These are phyloP conservation scores for Choristoneura fumiferana DNA, from an alignment of 1,140 invertebrate species.

Conservation along the genomic window DNA sequence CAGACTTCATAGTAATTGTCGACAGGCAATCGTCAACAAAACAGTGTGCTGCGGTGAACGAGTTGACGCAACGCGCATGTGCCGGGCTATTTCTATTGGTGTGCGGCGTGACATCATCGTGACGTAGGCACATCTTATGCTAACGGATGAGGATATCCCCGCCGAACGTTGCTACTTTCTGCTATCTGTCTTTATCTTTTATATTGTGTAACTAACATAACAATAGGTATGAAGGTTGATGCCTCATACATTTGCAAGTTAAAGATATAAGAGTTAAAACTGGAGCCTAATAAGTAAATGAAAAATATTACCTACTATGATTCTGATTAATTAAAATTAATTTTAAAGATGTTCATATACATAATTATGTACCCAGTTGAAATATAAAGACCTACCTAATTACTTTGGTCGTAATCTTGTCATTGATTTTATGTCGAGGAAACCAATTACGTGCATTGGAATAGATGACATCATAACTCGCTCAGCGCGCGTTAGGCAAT, in stretches of 20 bases:
- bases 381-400: not conserved
- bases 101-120: constrained; percentile 69
- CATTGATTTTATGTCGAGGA: not conserved
- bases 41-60: constrained; percentile 39
- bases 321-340: too few species aligned
- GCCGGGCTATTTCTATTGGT: constrained; percentile 62
- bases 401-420: not conserved
- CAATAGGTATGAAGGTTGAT: not conserved
- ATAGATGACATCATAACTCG: too few species aligned
- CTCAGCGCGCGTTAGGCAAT: too few species aligned
- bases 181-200: constrained; percentile 25
- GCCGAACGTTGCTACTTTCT: constrained; percentile 22
- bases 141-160: constrained; percentile 71
- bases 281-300: too few species aligned
- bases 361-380: too few species aligned
- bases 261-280: too few species aligned
- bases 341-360: too few species aligned
- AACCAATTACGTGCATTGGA: too few species aligned
- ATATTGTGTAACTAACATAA: constrained; percentile 13
- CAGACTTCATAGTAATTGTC: not conserved
- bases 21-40: constrained; percentile 32
- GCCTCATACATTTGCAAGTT: constrained; percentile 6
- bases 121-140: constrained; percentile 61
- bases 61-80: constrained; percentile 67
- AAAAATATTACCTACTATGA: too few species aligned